Percentiles rank a stretch among this genome's conserved stretches.
Evolutionary conservation across 92 coral and sea anemone species (phyloP).

Genomic region (Bergia sp.): DNA sequence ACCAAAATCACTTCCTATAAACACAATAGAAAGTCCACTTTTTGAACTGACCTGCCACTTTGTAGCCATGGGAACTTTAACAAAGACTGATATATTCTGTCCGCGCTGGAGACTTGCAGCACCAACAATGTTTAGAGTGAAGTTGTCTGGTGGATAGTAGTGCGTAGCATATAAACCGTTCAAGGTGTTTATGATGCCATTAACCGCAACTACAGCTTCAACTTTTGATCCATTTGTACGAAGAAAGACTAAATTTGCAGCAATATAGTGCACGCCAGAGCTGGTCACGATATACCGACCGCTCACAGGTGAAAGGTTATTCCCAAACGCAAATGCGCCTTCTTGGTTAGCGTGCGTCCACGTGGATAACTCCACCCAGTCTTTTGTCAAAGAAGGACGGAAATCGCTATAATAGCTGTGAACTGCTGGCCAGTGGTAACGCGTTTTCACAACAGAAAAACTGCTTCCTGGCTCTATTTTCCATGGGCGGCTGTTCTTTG

Average conservation of each 20-base stretch:
- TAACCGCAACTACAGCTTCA: slow-evolving; percentile 53
- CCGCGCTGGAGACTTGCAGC: slow-evolving; percentile 50
- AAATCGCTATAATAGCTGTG: slow-evolving; percentile 46
- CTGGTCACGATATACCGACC: slow-evolving; percentile 42
- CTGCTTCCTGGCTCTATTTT: slow-evolving; percentile 52
- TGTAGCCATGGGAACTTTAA: slow-evolving; percentile 24
- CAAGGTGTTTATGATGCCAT: slow-evolving; percentile 24
- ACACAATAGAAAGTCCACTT: slow-evolving; percentile 67
- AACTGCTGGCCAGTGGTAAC: slow-evolving; percentile 68
- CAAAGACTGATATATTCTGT: slow-evolving; percentile 56
- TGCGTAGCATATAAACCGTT: slow-evolving; percentile 57
- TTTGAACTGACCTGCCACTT: slow-evolving; percentile 28
- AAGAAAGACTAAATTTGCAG: slow-evolving; percentile 51
- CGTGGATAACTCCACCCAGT: slow-evolving; percentile 51
- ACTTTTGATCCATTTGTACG: slow-evolving; percentile 22
- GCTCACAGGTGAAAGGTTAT: slow-evolving; percentile 21
- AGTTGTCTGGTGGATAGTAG: slow-evolving; percentile 48
- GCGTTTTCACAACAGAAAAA: slow-evolving; percentile 55
- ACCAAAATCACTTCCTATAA: slow-evolving; percentile 57
- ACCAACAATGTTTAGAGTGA: slow-evolving; percentile 67
- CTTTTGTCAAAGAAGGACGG: not conserved
- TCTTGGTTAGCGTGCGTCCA: slow-evolving; percentile 53
- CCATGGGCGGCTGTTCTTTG: slow-evolving; percentile 48
- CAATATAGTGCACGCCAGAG: slow-evolving; percentile 63
- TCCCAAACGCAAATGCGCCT: slow-evolving; percentile 56